These are phyloP conservation scores for Melinaea menophilus DNA, from an alignment of 2,888 invertebrate genomes.

Conservation along the genomic window DNA sequence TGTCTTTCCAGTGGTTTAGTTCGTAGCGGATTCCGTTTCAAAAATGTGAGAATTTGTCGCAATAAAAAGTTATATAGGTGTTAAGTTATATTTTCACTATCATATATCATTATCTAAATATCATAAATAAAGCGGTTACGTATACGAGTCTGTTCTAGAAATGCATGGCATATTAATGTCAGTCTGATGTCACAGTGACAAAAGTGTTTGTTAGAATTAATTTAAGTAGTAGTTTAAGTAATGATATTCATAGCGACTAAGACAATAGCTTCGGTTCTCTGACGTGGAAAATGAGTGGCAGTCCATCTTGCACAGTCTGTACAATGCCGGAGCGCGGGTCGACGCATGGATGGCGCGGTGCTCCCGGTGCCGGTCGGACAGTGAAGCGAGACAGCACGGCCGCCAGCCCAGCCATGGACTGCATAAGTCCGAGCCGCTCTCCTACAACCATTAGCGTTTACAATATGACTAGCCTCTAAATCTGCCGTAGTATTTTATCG, in stretches of 20 bases:
- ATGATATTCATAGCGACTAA: not conserved
- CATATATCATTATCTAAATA: not conserved
- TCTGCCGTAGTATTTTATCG: too few relatives aligned
- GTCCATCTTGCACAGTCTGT: slow-evolving; percentile 47
- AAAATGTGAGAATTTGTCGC: too few relatives aligned
- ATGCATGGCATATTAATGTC: not conserved
- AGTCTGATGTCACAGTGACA: not conserved
- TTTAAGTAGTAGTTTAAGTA: too few relatives aligned
- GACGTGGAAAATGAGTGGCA: slow-evolving; percentile 43
- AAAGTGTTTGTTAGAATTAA: too few relatives aligned
- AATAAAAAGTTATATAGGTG: not conserved
- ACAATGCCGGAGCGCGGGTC: slow-evolving; percentile 50
- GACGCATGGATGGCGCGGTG: slow-evolving; percentile 38
- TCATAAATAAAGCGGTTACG: not conserved
- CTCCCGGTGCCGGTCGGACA: slow-evolving; percentile 48
- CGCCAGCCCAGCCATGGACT: slow-evolving; percentile 60
- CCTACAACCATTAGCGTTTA: slow-evolving; percentile 38
- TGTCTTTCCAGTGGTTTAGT: too few relatives aligned
- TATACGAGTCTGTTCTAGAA: not conserved
- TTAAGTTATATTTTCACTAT: not conserved
- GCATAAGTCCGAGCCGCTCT: slow-evolving; percentile 59
- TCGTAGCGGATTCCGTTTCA: too few relatives aligned
- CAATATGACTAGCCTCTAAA: too few relatives aligned
- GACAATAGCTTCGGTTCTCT: slow-evolving; percentile 15
- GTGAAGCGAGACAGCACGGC: slow-evolving; percentile 51